A percentile compares a stretch with the other conserved stretches of the same genome.
These are phyloP conservation scores for Harpalus rufipes DNA, from an alignment of 2,888 invertebrate genomes.

Conservation along the genomic window DNA sequence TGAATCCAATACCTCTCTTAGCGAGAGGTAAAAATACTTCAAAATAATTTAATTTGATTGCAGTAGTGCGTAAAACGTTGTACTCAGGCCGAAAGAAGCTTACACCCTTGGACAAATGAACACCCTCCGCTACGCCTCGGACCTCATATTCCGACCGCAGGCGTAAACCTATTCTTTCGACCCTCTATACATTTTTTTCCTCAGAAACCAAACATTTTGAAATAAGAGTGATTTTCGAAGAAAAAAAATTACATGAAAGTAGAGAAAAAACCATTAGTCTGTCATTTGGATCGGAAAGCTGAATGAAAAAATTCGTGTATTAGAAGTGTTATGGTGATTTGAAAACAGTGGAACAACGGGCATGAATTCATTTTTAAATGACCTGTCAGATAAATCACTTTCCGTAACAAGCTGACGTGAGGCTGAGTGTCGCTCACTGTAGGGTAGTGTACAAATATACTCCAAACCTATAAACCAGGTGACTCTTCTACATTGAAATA, in stretches of 20 bases:
- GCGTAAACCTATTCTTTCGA: too few relatives aligned
- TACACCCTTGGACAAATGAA: too few relatives aligned
- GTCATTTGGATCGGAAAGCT: not conserved
- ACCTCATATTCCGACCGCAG: too few relatives aligned
- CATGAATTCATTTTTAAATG: conserved; percentile 47
- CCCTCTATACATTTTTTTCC: too few relatives aligned
- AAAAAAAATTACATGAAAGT: not conserved
- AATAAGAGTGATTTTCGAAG: too few relatives aligned
- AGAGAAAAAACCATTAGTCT: not conserved
- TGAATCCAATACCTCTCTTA: too few relatives aligned
- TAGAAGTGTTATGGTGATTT: conserved; percentile 27
- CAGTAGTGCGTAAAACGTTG: too few relatives aligned
- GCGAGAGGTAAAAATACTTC: too few relatives aligned
- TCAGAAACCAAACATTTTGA: too few relatives aligned
- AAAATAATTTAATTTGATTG: too few relatives aligned
- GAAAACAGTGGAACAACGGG: not conserved
- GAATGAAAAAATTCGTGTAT: conserved; percentile 10
- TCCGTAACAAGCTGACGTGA: conserved; percentile 35
- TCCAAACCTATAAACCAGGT: conserved; percentile 40
- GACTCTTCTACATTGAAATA: conserved; percentile 46
- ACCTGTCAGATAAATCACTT: conserved; percentile 45
- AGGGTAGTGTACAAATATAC: conserved; percentile 23
- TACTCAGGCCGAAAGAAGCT: too few relatives aligned
- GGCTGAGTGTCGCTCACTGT: conserved; percentile 22
- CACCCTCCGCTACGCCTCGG: too few relatives aligned